Percentiles rank a stretch among this genome's conserved stretches.
Conservation (phyloP, 2,113 vertebrate species). For the Paraplagusia blochii region DNA sequence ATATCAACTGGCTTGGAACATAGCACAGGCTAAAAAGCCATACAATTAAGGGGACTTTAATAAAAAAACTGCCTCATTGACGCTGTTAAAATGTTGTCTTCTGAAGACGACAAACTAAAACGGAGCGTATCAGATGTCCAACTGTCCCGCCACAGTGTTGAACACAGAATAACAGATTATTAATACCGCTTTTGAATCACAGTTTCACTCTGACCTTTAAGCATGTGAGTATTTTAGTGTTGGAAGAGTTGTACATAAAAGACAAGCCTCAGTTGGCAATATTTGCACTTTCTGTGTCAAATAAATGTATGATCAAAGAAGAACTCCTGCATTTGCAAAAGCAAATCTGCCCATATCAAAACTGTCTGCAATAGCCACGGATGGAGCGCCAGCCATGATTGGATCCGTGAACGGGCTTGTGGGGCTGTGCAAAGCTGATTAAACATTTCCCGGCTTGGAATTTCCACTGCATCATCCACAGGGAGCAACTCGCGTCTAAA, state of each 20-base stretch:
- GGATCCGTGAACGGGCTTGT: conserved; percentile 35
- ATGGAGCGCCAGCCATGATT: conserved; percentile 16
- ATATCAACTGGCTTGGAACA: too few relatives aligned
- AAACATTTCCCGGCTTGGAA: conserved; percentile 41
- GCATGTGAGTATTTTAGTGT: conserved; percentile 24
- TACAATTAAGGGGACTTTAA: too few relatives aligned
- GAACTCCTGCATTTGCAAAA: conserved; percentile 13
- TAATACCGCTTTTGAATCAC: too few relatives aligned
- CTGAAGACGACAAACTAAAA: too few relatives aligned
- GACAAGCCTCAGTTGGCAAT: conserved; percentile 20
- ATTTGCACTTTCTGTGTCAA: conserved; percentile 6
- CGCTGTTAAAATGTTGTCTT: too few relatives aligned
- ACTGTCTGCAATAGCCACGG: conserved; percentile 26
- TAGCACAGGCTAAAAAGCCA: too few relatives aligned
- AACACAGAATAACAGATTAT: too few relatives aligned
- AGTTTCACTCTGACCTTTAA: too few relatives aligned
- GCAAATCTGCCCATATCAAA: conserved; percentile 20
- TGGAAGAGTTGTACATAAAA: conserved; percentile 11
- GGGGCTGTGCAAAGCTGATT: conserved; percentile 38
- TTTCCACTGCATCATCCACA: conserved; percentile 49
- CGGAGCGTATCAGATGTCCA: too few relatives aligned
- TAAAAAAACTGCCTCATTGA: conserved; percentile 26
- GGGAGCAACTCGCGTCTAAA: conserved; percentile 40
- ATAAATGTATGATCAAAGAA: conserved; percentile 16
- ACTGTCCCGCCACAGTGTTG: too few relatives aligned